phyloP scores from a whole-genome alignment of 2,888 invertebrate genomes.

The Drosophila niveifrons region DNA sequence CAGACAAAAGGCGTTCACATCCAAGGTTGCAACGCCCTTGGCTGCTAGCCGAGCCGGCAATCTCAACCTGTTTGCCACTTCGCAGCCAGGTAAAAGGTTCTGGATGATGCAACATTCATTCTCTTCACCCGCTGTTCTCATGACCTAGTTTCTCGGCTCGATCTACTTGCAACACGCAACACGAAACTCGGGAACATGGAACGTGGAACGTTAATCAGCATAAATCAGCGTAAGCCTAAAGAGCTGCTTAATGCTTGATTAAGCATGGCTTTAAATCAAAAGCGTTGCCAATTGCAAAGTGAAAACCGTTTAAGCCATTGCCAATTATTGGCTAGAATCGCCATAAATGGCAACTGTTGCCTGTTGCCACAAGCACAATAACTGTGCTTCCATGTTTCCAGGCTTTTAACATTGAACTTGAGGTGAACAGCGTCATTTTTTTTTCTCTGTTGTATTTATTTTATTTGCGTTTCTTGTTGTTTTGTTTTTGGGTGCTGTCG shows the following conservation, averaged over 20 bases:
- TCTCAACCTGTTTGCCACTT: conserved; percentile 64
- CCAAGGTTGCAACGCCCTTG: conserved; percentile 74
- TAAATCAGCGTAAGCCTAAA: conserved; percentile 23
- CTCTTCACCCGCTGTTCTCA: conserved; percentile 54
- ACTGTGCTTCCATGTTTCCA: conserved; percentile 34
- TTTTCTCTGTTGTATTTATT: conserved; percentile 29
- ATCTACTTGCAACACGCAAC: conserved; percentile 1
- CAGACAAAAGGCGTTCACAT: conserved; percentile 40
- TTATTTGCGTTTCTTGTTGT: neutral
- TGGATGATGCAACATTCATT: conserved; percentile 69
- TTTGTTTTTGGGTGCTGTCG: conserved; percentile 25
- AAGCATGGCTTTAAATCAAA: conserved; percentile 13
- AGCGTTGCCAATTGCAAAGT: neutral
- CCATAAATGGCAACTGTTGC: conserved; percentile 8
- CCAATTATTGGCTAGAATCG: conserved; percentile 21
- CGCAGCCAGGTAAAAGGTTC: conserved; percentile 58
- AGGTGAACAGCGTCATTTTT: conserved; percentile 39
- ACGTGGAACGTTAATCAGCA: conserved; percentile 12
- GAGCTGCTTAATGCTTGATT: conserved; percentile 14
- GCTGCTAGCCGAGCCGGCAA: conserved; percentile 22
- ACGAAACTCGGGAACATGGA: neutral
- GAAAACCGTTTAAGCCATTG: conserved; percentile 4
- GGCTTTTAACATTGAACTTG: conserved; percentile 66
- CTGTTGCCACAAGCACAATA: conserved; percentile 14
- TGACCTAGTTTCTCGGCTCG: conserved; percentile 64